Evolutionary conservation across 2,888 invertebrate species (phyloP), one percentile per base, ranked within the genome.

Genomic region (Laspeyria flexula): DNA sequence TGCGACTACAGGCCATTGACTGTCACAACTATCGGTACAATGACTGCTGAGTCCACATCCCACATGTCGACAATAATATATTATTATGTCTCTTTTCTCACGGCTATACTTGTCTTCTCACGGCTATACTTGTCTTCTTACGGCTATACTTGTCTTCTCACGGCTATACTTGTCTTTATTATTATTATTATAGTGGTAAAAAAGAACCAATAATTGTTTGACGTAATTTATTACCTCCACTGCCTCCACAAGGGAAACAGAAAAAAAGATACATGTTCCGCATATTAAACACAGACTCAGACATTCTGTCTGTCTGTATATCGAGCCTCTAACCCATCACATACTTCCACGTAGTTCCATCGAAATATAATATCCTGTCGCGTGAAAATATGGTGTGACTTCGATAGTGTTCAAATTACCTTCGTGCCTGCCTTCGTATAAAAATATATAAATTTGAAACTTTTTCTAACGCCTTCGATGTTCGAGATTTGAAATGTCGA

Each of bases 301-400:
- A 34, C 46, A 40, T 16, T 47, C 27, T 18, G 43, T 53, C 34
- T 43, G 40, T 15, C 31, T 29, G 23, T 38, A 12, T 7, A 25
- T 25, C 25, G 7, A 3, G 5, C 5, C 5, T 7, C 4, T 25
- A 7, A 25, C 11, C 0, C 21, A 35, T 43, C 39, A 55, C 65
- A 69, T 69, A 49, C 54, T 69, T 56, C 55, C 66, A 69, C 69
- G 69, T 65, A 59, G 21, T 16, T 51, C 33, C 33, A 27, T 43
- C 52, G 54, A 69, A 66, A 56, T 52, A 63, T 61, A 55, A 60
- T 59, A 61, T 65, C 59, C 66, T 60, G 63, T 50, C 60, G 49
- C 15, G 47, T 48, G 51, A 54, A 43, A 46, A 56, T 47, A 43
- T 50, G 38, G 31, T 46, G 34, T 34, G 39, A 15, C 13, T 16